phyloP scores from a whole-genome alignment of 2,888 invertebrate species.

The Electrophaes corylata region DNA sequence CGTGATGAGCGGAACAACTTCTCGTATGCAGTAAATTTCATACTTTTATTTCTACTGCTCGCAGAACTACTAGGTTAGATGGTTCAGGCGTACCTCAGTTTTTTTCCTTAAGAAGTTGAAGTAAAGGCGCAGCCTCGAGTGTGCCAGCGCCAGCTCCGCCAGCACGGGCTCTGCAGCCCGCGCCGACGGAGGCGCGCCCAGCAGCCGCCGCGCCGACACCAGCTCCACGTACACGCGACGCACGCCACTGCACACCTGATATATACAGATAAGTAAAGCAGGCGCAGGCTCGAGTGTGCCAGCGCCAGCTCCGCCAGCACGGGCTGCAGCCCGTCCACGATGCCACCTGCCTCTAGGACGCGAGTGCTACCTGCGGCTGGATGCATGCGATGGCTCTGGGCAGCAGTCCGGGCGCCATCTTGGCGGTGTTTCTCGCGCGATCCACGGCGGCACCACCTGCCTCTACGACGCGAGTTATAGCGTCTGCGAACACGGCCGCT shows the following conservation, averaged over 20 bases:
- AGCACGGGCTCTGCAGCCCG: slow-evolving; percentile 88
- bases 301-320: slow-evolving; percentile 95
- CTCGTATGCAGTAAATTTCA: too few relatives aligned
- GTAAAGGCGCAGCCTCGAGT: slow-evolving; percentile 95
- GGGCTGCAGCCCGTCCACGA: slow-evolving; percentile 82
- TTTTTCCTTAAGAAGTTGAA: slow-evolving; percentile 93
- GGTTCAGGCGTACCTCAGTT: slow-evolving; percentile 84
- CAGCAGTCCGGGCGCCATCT: slow-evolving; percentile 39
- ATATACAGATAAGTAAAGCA: too few relatives aligned
- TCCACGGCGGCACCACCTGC: slow-evolving; percentile 60
- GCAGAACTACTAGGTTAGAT: too few relatives aligned
- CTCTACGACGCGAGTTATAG: slow-evolving; percentile 67
- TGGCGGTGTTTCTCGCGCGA: slow-evolving; percentile 51
- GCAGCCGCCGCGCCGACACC: slow-evolving; percentile 43
- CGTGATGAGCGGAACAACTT: too few relatives aligned
- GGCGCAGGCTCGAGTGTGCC: slow-evolving; percentile 94
- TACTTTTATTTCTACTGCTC: too few relatives aligned
- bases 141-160: slow-evolving; percentile 95
- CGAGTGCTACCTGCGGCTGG: slow-evolving; percentile 54
- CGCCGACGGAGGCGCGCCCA: slow-evolving; percentile 35
- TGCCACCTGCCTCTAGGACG: too few relatives aligned
- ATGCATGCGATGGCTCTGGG: slow-evolving; percentile 44
- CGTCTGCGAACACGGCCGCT: slow-evolving; percentile 68
- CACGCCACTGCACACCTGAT: slow-evolving; percentile 62
- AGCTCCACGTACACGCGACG: slow-evolving; percentile 55